These are phyloP conservation scores for Oreochromis tanganicae DNA, from an alignment of 2,113 vertebrate species.

Conservation along the genomic window DNA sequence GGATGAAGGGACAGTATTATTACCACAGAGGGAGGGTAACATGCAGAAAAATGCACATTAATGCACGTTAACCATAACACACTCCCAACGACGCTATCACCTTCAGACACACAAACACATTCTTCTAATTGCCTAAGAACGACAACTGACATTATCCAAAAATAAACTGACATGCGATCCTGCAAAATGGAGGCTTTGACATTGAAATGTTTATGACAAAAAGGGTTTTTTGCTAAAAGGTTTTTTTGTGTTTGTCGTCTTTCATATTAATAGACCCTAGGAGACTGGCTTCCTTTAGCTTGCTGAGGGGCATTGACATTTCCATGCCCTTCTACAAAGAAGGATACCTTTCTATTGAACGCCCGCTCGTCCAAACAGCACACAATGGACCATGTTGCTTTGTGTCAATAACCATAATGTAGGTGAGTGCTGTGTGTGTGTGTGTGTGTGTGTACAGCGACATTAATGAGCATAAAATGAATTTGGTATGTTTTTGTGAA, in stretches of 20 bases:
- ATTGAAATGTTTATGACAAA: slow-evolving; percentile 52
- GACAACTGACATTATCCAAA: slow-evolving; percentile 33
- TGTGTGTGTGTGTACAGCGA: background rate
- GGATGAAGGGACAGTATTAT: slow-evolving; percentile 10
- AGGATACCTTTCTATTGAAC: slow-evolving; percentile 47
- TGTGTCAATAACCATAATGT: slow-evolving; percentile 16
- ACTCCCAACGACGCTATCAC: background rate
- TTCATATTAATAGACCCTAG: slow-evolving; percentile 27
- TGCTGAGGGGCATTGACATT: slow-evolving; percentile 52
- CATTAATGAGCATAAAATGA: background rate
- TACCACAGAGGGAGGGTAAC: background rate
- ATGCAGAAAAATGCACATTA: background rate
- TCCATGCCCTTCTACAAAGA: slow-evolving; percentile 49
- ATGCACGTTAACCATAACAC: background rate
- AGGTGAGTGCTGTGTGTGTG: background rate
- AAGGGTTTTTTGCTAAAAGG: slow-evolving; percentile 41
- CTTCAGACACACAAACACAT: background rate
- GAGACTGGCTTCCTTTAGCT: slow-evolving; percentile 56
- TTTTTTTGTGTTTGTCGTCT: slow-evolving; percentile 37
- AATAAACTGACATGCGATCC: slow-evolving; percentile 40
- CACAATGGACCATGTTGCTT: slow-evolving; percentile 33
- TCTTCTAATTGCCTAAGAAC: slow-evolving; percentile 20
- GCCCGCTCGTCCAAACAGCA: slow-evolving; percentile 21
- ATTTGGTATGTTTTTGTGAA: background rate
- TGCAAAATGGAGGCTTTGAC: slow-evolving; percentile 35